Percentiles rank a stretch among this genome's conserved stretches.
These are phyloP conservation scores for Prosapia bicincta DNA, from an alignment of 2,888 invertebrate species.

Conservation along the genomic window DNA sequence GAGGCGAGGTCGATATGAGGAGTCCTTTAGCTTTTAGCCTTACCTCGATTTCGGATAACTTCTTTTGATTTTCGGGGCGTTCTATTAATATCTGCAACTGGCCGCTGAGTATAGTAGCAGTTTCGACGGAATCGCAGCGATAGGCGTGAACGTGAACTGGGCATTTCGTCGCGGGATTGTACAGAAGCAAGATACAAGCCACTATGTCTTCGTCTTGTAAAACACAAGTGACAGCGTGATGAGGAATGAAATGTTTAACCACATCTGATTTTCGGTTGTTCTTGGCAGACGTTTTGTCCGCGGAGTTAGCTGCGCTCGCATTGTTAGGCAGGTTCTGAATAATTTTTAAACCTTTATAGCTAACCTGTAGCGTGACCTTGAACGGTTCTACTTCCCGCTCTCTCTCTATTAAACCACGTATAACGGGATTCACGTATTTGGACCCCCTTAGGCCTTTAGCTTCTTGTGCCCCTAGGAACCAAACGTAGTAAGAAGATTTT, in stretches of 20 bases:
- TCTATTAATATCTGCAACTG: constrained; percentile 80
- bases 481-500: constrained; percentile 87
- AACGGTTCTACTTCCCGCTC: constrained; percentile 83
- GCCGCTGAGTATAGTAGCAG: constrained; percentile 80
- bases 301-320: constrained; percentile 26
- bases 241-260: constrained; percentile 92
- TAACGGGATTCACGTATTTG: constrained; percentile 80
- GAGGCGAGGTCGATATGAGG: constrained; percentile 45
- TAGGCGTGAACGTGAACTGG: constrained; percentile 95
- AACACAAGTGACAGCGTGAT: constrained; percentile 88
- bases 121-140: constrained; percentile 90
- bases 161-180: constrained; percentile 91
- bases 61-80: constrained; percentile 80
- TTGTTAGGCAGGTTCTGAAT: constrained; percentile 67
- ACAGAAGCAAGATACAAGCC: constrained; percentile 86
- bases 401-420: constrained; percentile 77
- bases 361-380: constrained; percentile 82
- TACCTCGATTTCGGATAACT: constrained; percentile 76
- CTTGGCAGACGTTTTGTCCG: constrained; percentile 35
- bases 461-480: constrained; percentile 95
- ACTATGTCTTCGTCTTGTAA: constrained; percentile 90
- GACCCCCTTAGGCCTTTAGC: constrained; percentile 82
- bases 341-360: constrained; percentile 89
- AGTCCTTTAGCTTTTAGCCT: constrained; percentile 49
- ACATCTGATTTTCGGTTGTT: constrained; percentile 54